A percentile compares a stretch with the other conserved stretches of the same genome.
These are phyloP conservation scores for Archegozetes longisetosus DNA, from an alignment of 1,140 invertebrate species.

Conservation along the genomic window DNA sequence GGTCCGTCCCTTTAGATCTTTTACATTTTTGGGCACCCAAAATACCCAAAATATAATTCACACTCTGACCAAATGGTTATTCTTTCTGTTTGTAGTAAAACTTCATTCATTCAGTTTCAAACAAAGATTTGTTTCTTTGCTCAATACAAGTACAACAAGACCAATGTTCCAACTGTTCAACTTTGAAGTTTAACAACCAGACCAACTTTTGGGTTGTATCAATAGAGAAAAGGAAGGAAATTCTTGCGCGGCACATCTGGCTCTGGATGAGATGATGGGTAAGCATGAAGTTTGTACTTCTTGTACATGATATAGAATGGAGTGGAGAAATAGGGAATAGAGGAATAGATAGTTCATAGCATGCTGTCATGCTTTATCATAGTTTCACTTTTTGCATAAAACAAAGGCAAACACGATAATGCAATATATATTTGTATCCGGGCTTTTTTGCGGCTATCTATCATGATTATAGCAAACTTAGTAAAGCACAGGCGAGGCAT, in stretches of 20 bases:
- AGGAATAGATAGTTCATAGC: background rate
- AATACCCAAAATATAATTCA: too few relatives aligned
- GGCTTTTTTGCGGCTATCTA: background rate
- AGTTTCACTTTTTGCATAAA: background rate
- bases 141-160: too few relatives aligned
- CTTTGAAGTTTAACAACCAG: too few relatives aligned
- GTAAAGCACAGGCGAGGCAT: background rate
- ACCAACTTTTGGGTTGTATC: too few relatives aligned
- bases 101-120: too few relatives aligned
- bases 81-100: too few relatives aligned
- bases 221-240: background rate
- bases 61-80: too few relatives aligned
- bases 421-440: background rate
- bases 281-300: background rate
- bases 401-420: background rate
- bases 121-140: too few relatives aligned
- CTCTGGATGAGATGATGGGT: background rate
- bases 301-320: background rate
- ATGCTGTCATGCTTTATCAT: background rate
- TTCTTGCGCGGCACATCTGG: background rate
- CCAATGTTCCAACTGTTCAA: too few relatives aligned
- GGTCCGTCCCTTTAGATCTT: background rate
- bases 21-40: too few relatives aligned
- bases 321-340: background rate
- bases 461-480: slow-evolving; percentile 4